Evolutionary conservation across 2,113 vertebrate genomes (phyloP), one percentile per base, ranked within the genome.

Genomic region (Castor canadensis): DNA sequence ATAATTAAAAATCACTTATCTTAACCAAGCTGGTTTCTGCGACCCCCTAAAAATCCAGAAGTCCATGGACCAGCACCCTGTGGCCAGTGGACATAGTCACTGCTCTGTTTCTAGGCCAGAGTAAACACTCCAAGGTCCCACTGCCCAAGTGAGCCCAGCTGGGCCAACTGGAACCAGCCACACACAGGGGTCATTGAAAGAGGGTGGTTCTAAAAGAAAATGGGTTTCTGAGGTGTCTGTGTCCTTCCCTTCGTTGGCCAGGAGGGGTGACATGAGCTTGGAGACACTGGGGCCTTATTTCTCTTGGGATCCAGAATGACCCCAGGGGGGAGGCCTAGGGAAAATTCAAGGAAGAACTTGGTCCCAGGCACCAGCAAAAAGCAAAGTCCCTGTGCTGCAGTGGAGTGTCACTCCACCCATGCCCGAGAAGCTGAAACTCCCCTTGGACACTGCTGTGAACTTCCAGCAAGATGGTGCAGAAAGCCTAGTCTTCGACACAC

Each of bases 151-250:
- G 12, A 54, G 35, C 52, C n/a, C 9, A 20, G 20, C 32, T 0
- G n/a, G 52, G 47, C 10, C 26, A 49, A 4, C 32, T 0, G 35
- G 5, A 22, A 40, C 20, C 40, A 38, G 56, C 38, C 56, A 60
- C 28, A 12, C 4, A 22, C 0, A 3, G 11, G 5, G 15, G 16
- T 6, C 20, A 3, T 38, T 56, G n/a, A n/a, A n/a, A n/a, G n/a
- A 52, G 17, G 7, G 32, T 54, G 64, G 5, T 3, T 6, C 47
- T 24, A 38, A 38, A 40, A 38, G 54, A n/a, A 79, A 19, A 30
- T 45, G 3, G 6, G 16, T 19, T 35, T 7, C 8, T 30, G 17
- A 32, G 49, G 20, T 79, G 49, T 35, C 52, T 24, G 22, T 35
- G 15, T 62, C 49, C 40, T 9, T 47, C n/a, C 49, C 40, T 75